Percentiles rank a stretch among this genome's conserved stretches.
Evolutionary conservation across 2,113 vertebrate genomes (phyloP).

Genomic region (Dicrurus megarhynchus): DNA sequence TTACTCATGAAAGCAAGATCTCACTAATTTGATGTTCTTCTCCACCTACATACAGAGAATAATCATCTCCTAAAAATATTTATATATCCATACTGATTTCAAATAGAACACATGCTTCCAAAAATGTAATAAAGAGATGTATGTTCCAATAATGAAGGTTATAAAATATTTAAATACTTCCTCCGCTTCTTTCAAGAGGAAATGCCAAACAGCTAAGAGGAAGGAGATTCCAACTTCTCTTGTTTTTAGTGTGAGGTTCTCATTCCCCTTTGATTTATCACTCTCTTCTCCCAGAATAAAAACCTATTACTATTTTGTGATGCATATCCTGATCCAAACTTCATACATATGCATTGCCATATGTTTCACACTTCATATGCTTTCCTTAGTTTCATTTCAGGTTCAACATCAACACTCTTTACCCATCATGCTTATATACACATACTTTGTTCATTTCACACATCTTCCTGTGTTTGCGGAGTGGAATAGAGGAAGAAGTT

Average conservation of each 20-base stretch:
- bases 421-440: constrained; percentile 66
- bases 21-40: constrained; percentile 46
- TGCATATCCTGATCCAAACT: constrained; percentile 66
- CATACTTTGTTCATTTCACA: constrained; percentile 69
- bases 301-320: constrained; percentile 63
- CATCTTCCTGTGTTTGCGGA: constrained; percentile 62
- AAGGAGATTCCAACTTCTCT: constrained; percentile 64
- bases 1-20: constrained; percentile 52
- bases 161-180: constrained; percentile 61
- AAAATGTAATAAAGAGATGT: constrained; percentile 41
- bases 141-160: constrained; percentile 53
- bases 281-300: constrained; percentile 62
- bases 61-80: constrained; percentile 58
- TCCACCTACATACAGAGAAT: constrained; percentile 58
- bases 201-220: constrained; percentile 52
- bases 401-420: constrained; percentile 71
- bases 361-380: constrained; percentile 71
- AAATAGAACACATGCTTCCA: constrained; percentile 45
- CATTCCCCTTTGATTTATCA: constrained; percentile 59
- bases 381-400: constrained; percentile 68
- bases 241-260: constrained; percentile 66
- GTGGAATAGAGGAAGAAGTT: constrained; percentile 1
- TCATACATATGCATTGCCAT: constrained; percentile 76
- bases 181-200: constrained; percentile 41
- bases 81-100: constrained; percentile 41